Evolutionary conservation across 2,888 invertebrate species (phyloP).

Genomic region (Lissonota sp.): DNA sequence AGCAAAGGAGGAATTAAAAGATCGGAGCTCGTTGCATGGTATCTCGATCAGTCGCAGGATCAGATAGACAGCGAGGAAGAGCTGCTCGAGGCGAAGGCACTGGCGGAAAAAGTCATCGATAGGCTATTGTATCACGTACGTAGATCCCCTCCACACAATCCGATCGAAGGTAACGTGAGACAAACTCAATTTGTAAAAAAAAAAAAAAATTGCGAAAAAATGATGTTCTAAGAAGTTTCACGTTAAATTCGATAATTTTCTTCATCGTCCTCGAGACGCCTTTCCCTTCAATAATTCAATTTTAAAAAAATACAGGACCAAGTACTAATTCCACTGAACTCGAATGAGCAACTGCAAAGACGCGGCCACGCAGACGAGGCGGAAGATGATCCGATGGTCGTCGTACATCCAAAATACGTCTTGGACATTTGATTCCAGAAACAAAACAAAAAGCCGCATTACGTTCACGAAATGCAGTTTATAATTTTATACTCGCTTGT

Average conservation of each 20-base stretch:
- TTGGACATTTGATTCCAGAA: constrained; percentile 86
- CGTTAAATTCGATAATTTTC: not conserved
- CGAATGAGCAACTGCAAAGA: constrained; percentile 84
- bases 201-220: no score
- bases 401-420: constrained; percentile 98
- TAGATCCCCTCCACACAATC: constrained; percentile 64
- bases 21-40: constrained; percentile 96
- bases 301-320: constrained; percentile 87
- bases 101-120: constrained; percentile 97
- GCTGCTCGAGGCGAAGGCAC: constrained; percentile 92
- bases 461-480: not conserved
- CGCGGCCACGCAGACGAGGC: constrained; percentile 84
- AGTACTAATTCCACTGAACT: constrained; percentile 91
- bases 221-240: no score
- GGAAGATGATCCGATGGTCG: constrained; percentile 93
- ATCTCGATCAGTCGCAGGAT: constrained; percentile 93
- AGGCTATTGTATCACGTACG: constrained; percentile 93
- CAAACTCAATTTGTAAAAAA: no score
- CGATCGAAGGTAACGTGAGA: no score
- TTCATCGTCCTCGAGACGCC: not conserved
- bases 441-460: not conserved
- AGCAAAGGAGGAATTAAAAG: constrained; percentile 89
- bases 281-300: not conserved
- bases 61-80: constrained; percentile 97
- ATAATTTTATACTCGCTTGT: constrained; percentile 39